Conservation (phyloP, 1,140 invertebrate species). For the Trialeurodes vaporariorum region DNA sequence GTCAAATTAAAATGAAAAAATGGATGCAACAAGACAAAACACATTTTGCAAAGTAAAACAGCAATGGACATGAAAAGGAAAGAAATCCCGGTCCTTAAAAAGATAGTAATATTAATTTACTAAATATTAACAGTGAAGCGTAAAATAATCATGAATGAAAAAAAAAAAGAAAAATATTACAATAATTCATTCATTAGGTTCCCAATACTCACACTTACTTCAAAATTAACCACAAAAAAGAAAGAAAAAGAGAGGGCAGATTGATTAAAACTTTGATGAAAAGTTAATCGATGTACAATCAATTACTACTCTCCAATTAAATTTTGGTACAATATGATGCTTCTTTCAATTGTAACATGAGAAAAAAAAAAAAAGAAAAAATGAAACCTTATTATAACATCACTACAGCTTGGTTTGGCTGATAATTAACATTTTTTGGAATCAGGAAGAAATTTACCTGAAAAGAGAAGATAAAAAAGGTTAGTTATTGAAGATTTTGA, state of each 20-base stretch:
- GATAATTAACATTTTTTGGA: background rate
- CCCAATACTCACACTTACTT: too few species aligned
- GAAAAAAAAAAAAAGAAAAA: background rate
- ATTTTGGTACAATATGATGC: background rate
- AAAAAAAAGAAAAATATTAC: too few species aligned
- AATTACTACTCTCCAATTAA: background rate
- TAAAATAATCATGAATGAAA: background rate
- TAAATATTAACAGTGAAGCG: background rate
- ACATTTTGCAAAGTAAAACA: too few species aligned
- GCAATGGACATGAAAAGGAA: too few species aligned
- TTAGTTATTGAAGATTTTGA: too few species aligned
- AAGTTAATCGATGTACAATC: too few species aligned
- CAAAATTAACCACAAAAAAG: too few species aligned
- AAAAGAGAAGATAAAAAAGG: background rate
- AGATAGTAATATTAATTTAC: background rate
- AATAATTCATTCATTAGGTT: too few species aligned
- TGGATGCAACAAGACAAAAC: too few species aligned
- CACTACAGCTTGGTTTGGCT: background rate
- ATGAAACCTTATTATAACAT: background rate
- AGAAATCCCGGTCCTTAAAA: too few species aligned
- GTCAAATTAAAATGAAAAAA: too few species aligned
- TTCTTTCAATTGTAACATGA: background rate
- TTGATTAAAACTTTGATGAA: background rate
- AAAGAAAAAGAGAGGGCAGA: too few species aligned
- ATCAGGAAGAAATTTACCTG: background rate